phyloP scores from a whole-genome alignment of 2,113 vertebrate genomes.

The Orycteropus afer region DNA sequence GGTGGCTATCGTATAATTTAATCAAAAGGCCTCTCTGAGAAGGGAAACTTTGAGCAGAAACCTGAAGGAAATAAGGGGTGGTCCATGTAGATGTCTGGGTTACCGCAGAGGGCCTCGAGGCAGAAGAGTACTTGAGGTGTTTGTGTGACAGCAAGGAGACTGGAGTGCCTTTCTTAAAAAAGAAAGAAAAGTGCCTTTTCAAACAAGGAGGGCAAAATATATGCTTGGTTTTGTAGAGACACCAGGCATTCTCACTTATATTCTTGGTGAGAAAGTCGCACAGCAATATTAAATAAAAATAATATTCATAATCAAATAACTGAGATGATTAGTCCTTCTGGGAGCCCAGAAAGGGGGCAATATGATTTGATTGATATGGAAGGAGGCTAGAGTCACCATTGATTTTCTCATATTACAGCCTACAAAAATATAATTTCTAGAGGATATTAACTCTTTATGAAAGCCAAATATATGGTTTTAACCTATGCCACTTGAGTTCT shows the following conservation, averaged over 20 bases:
- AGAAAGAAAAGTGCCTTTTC: not conserved
- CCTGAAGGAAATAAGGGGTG: not conserved
- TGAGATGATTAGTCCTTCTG: not conserved
- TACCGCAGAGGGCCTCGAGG: not conserved
- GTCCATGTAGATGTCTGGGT: too few species aligned
- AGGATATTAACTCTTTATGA: conserved; percentile 23
- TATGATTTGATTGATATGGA: not conserved
- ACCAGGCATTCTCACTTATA: not conserved
- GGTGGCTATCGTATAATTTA: not conserved
- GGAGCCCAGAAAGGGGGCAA: not conserved
- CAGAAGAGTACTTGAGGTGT: not conserved
- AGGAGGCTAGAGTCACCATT: not conserved
- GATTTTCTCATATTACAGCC: not conserved
- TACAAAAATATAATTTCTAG: not conserved
- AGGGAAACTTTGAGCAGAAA: not conserved
- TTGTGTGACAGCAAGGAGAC: not conserved
- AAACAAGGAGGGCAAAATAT: not conserved
- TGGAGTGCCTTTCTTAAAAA: not conserved
- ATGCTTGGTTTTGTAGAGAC: not conserved
- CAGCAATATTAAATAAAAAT: not conserved
- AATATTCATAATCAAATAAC: not conserved
- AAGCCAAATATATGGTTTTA: conserved; percentile 36
- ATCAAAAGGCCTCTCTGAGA: not conserved
- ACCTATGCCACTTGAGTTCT: not conserved
- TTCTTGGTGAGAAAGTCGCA: not conserved